phyloP scores from a whole-genome alignment of 1,140 invertebrate species.

The Neodiprion lecontei region DNA sequence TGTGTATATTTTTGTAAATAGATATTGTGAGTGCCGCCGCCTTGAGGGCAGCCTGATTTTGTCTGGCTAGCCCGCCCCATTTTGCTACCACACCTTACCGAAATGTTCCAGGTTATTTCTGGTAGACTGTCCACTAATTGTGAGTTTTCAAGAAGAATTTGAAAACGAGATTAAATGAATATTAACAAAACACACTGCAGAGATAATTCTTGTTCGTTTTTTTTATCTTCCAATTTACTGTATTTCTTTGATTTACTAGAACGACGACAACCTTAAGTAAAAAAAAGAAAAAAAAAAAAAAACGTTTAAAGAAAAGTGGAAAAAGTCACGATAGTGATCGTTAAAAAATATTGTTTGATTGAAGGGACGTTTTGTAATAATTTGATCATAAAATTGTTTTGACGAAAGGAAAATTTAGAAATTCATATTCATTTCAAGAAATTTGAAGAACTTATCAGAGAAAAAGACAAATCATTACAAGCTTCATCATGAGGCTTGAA shows the following conservation, averaged over 20 bases:
- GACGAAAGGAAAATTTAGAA: neutral
- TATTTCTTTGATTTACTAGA: too few species aligned
- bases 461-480: neutral
- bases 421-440: neutral
- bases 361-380: neutral
- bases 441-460: neutral
- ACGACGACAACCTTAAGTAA: neutral
- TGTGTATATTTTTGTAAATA: conserved; percentile 65
- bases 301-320: neutral
- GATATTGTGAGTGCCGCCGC: conserved; percentile 57
- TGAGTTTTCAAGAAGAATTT: neutral
- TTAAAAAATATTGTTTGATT: neutral
- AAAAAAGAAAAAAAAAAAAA: neutral
- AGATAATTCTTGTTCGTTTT: conserved; percentile 17
- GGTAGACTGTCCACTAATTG: conserved; percentile 23
- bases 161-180: neutral
- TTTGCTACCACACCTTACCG: conserved; percentile 55
- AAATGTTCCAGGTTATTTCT: conserved; percentile 38
- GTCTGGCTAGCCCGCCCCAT: conserved; percentile 47
- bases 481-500: neutral
- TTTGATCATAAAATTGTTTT: neutral
- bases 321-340: neutral
- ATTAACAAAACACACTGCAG: neutral
- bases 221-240: neutral
- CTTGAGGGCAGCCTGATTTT: conserved; percentile 45